These are phyloP conservation scores for Mechanitis mazaeus DNA, from an alignment of 2,888 invertebrate genomes.

Conservation along the genomic window DNA sequence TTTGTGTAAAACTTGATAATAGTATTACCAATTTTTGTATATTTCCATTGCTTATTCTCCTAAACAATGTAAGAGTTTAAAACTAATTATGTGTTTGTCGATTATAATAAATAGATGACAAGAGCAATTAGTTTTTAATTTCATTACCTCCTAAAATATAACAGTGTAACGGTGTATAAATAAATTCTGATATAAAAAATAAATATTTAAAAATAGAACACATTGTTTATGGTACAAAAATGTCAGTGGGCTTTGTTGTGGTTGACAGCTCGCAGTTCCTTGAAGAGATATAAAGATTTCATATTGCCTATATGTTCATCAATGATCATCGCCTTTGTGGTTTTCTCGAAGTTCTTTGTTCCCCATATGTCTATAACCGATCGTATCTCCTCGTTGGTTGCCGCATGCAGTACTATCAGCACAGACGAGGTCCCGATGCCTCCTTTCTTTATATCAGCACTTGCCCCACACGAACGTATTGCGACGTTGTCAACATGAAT, in stretches of 20 bases:
- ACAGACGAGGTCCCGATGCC: slow-evolving; percentile 50
- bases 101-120: slow-evolving; percentile 2
- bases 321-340: slow-evolving; percentile 7
- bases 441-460: slow-evolving; percentile 48
- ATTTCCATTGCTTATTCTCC: background rate
- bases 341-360: slow-evolving; percentile 28
- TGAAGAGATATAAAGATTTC: slow-evolving; percentile 45
- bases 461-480: slow-evolving; percentile 55
- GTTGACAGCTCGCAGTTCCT: slow-evolving; percentile 43
- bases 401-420: slow-evolving; percentile 54
- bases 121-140: background rate
- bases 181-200: background rate
- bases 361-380: slow-evolving; percentile 67
- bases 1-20: background rate
- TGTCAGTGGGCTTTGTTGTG: slow-evolving; percentile 40
- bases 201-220: background rate
- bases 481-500: slow-evolving; percentile 62
- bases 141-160: background rate
- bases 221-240: background rate
- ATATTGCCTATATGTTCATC: slow-evolving; percentile 34
- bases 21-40: background rate
- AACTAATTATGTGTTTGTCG: no score
- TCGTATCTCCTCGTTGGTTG: slow-evolving; percentile 53
- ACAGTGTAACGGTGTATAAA: background rate
- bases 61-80: no score